These are phyloP conservation scores for Oncorhynchus tshawytscha DNA, from an alignment of 2,113 vertebrate genomes.

Conservation along the genomic window DNA sequence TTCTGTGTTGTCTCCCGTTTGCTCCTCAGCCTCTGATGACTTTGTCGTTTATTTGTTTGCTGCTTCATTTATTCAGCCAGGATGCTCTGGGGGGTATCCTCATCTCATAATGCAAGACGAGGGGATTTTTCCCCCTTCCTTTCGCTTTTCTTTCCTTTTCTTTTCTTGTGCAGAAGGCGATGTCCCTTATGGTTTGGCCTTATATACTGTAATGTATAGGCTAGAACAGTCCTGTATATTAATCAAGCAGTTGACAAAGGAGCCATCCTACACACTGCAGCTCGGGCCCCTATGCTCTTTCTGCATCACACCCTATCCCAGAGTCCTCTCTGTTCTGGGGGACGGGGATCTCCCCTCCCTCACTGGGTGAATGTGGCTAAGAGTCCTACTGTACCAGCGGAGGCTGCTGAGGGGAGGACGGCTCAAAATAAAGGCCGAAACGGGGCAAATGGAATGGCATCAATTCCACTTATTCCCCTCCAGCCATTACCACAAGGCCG, in stretches of 20 bases:
- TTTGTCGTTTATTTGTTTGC: constrained; percentile 69
- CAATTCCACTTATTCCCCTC: too few relatives aligned
- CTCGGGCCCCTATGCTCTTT: constrained; percentile 38
- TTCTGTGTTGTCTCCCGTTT: constrained; percentile 8
- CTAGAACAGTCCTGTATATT: constrained; percentile 62
- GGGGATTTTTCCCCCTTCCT: constrained; percentile 55
- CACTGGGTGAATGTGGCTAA: not conserved
- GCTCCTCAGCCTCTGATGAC: constrained; percentile 57
- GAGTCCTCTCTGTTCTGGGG: constrained; percentile 27
- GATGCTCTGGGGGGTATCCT: constrained; percentile 57
- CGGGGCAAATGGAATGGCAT: too few relatives aligned
- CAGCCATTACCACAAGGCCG: too few relatives aligned
- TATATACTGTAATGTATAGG: constrained; percentile 44
- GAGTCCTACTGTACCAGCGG: too few relatives aligned
- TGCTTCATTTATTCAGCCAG: constrained; percentile 69
- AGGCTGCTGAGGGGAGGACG: too few relatives aligned
- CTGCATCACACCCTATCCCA: constrained; percentile 37
- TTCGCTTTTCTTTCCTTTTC: constrained; percentile 25
- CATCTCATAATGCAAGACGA: constrained; percentile 62
- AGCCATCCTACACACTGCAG: constrained; percentile 42
- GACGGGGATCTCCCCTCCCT: not conserved
- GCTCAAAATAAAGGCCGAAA: too few relatives aligned
- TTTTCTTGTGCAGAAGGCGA: constrained; percentile 46
- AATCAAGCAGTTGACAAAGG: constrained; percentile 75
- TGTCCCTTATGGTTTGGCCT: constrained; percentile 64